Percentiles rank a stretch among this genome's conserved stretches.
Conservation (phyloP, 1,140 invertebrate genomes). For the Trialeurodes vaporariorum region DNA sequence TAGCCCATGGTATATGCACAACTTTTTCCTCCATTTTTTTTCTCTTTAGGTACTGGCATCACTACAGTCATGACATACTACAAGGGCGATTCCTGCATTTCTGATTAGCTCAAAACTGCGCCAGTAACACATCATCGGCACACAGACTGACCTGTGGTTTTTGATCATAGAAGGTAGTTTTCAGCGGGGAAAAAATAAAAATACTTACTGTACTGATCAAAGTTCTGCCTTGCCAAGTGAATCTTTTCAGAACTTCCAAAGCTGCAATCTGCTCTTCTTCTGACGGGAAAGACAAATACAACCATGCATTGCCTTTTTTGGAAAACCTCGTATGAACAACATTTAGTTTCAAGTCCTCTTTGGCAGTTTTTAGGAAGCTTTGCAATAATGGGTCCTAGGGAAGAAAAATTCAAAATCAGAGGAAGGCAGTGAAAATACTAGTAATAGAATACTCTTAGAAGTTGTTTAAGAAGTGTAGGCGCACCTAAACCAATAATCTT, state of each 20-base stretch:
- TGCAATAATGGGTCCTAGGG: slow-evolving; percentile 23
- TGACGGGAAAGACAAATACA: slow-evolving; percentile 60
- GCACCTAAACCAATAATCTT: too few species aligned
- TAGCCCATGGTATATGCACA: too few species aligned
- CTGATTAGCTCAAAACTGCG: too few species aligned
- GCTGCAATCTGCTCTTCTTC: slow-evolving; percentile 60
- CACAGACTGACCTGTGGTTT: too few species aligned
- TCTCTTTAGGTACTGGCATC: too few species aligned
- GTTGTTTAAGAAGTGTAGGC: too few species aligned
- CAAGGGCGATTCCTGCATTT: too few species aligned
- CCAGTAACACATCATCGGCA: too few species aligned
- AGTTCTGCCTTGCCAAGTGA: slow-evolving; percentile 52
- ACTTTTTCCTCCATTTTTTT: too few species aligned
- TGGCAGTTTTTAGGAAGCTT: slow-evolving; percentile 26
- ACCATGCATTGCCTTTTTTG: slow-evolving; percentile 39
- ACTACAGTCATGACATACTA: too few species aligned
- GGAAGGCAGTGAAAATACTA: neutral
- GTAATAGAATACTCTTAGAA: slow-evolving; percentile 5
- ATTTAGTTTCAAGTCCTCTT: slow-evolving; percentile 22
- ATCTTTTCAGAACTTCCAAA: slow-evolving; percentile 53
- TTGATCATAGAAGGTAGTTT: too few species aligned
- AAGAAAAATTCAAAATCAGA: slow-evolving; percentile 1
- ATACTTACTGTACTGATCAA: slow-evolving; percentile 32
- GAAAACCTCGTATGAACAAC: slow-evolving; percentile 25
- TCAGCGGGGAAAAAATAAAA: too few species aligned